These are phyloP conservation scores for Acrocephalus kingi DNA, from an alignment of 2,113 vertebrate species.

Conservation along the genomic window DNA sequence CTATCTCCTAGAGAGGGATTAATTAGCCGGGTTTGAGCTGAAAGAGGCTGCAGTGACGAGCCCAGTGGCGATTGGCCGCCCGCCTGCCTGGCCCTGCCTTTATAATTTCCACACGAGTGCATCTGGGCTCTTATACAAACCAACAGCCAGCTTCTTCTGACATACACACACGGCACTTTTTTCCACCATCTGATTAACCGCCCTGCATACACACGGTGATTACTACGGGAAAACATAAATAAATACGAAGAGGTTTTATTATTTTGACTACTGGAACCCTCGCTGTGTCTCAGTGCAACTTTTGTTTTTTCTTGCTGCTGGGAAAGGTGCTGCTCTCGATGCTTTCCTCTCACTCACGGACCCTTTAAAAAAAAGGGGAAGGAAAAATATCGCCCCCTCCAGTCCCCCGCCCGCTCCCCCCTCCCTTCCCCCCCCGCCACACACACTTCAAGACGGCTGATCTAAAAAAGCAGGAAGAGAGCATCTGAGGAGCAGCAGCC, in stretches of 20 bases:
- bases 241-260: conserved; percentile 72
- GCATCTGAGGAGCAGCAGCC: conserved; percentile 61
- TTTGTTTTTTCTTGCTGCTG: conserved; percentile 62
- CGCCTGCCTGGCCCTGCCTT: conserved; percentile 91
- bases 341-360: conserved; percentile 54
- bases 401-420: background rate
- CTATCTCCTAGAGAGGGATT: conserved; percentile 81
- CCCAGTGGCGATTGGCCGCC: conserved; percentile 90
- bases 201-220: conserved; percentile 69
- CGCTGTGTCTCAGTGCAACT: conserved; percentile 72
- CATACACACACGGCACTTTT: conserved; percentile 79
- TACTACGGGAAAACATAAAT: conserved; percentile 72
- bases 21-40: conserved; percentile 88
- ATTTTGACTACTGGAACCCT: conserved; percentile 75
- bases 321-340: conserved; percentile 71
- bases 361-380: conserved; percentile 64
- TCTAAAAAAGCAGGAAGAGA: conserved; percentile 69
- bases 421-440: background rate
- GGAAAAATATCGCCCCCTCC: conserved; percentile 44
- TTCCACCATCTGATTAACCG: conserved; percentile 69
- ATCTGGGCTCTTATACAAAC: conserved; percentile 90
- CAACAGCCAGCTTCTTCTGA: conserved; percentile 80
- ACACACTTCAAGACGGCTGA: conserved; percentile 53
- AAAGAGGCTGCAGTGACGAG: conserved; percentile 88
- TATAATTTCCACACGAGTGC: conserved; percentile 90